phyloP scores from a whole-genome alignment of 1,140 invertebrate species.

The Macrocentrus cingulum region DNA sequence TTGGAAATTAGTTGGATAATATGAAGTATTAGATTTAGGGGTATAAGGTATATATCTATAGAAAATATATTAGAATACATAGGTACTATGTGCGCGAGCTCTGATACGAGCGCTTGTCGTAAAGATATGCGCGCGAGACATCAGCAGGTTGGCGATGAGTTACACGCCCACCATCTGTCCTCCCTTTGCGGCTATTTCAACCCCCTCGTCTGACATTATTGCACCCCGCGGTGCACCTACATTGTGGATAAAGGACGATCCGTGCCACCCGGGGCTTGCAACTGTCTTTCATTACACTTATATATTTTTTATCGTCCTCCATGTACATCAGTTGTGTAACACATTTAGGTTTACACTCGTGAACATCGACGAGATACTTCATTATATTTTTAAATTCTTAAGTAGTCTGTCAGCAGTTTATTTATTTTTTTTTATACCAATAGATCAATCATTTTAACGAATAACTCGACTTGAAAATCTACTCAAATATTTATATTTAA shows the following conservation, averaged over 20 bases:
- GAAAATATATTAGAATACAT: constrained; percentile 6
- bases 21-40: too few relatives aligned
- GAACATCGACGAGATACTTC: too few relatives aligned
- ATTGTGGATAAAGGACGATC: not conserved
- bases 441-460: too few relatives aligned
- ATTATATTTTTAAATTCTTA: too few relatives aligned
- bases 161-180: constrained; percentile 47
- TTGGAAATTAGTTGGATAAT: constrained; percentile 20
- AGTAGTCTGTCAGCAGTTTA: too few relatives aligned
- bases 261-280: constrained; percentile 20
- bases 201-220: constrained; percentile 10
- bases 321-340: not conserved
- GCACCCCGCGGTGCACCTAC: constrained; percentile 21
- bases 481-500: too few relatives aligned
- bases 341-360: not conserved
- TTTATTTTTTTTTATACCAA: too few relatives aligned
- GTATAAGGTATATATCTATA: too few relatives aligned
- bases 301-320: not conserved
- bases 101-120: constrained; percentile 16
- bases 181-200: constrained; percentile 30
- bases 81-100: constrained; percentile 5
- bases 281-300: constrained; percentile 12
- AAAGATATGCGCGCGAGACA: constrained; percentile 34
- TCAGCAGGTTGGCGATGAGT: constrained; percentile 19
- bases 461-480: too few relatives aligned